A percentile compares a stretch with the other conserved stretches of the same genome.
Conservation (phyloP, 2,113 vertebrate genomes). For the Muntiacus reevesi region DNA sequence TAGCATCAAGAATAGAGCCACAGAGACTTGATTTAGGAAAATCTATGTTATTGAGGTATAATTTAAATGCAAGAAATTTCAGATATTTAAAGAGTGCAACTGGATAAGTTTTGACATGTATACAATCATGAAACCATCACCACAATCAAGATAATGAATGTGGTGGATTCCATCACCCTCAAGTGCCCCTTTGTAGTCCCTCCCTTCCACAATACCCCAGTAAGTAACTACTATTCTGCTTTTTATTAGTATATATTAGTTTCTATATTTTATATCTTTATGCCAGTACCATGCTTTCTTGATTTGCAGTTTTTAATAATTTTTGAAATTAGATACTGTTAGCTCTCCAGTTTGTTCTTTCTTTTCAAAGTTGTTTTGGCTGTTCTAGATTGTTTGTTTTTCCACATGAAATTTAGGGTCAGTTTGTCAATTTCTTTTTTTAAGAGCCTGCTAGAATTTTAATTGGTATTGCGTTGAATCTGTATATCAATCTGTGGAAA, state of each 20-base stretch:
- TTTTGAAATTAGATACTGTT: neutral
- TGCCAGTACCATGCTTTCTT: neutral
- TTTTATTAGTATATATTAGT: neutral
- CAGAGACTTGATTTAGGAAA: neutral
- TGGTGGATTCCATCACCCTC: neutral
- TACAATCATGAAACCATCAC: neutral
- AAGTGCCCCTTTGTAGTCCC: neutral
- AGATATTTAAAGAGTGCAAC: neutral
- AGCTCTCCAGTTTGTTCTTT: neutral
- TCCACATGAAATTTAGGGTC: neutral
- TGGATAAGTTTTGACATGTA: neutral
- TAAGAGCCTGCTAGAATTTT: neutral
- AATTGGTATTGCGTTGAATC: neutral
- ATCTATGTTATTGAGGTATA: neutral
- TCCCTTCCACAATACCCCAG: neutral
- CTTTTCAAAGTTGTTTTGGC: neutral
- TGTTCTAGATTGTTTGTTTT: neutral
- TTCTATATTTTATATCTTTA: neutral
- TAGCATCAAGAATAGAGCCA: neutral
- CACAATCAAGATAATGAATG: neutral
- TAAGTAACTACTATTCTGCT: neutral
- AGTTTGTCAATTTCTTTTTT: neutral
- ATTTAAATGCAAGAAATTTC: neutral
- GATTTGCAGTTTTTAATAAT: neutral
- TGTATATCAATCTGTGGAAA: neutral